A percentile compares a stretch with the other conserved stretches of the same genome.
Evolutionary conservation across 2,113 vertebrate genomes (phyloP).

Genomic region (Megaceryle maxima): DNA sequence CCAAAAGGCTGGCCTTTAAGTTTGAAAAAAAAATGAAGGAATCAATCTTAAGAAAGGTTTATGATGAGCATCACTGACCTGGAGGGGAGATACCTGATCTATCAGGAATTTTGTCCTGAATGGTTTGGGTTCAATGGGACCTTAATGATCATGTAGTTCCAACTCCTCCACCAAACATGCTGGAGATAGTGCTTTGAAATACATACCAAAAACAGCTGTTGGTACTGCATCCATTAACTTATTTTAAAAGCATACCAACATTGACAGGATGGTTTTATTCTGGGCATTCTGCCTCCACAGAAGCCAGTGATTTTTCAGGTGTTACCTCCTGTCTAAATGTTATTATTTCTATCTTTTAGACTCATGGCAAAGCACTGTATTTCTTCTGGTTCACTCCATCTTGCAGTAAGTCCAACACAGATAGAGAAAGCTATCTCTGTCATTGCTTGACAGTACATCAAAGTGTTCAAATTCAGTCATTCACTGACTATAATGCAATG

Average conservation of each 20-base stretch:
- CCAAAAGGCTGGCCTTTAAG: background rate
- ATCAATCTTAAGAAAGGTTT: background rate
- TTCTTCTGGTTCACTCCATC: background rate
- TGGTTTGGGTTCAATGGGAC: no score
- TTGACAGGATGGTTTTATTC: background rate
- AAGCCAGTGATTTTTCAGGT: background rate
- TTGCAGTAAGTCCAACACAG: background rate
- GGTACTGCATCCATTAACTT: background rate
- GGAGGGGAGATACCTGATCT: background rate
- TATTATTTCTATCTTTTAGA: background rate
- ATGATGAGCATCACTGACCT: background rate
- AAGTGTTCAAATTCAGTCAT: background rate
- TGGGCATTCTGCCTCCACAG: background rate
- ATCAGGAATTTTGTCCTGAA: background rate
- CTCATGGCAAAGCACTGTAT: background rate
- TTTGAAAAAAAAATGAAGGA: background rate
- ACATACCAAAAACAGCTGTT: background rate
- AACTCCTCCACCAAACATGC: background rate
- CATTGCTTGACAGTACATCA: background rate
- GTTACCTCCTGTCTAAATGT: background rate
- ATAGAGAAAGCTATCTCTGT: background rate
- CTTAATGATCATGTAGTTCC: no score
- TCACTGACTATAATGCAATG: background rate
- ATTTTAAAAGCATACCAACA: background rate
- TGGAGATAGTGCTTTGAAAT: background rate